Evolutionary conservation across 2,797 vertebrate genomes (phyloP).

Genomic region (Triplophysa yarkandensis): DNA sequence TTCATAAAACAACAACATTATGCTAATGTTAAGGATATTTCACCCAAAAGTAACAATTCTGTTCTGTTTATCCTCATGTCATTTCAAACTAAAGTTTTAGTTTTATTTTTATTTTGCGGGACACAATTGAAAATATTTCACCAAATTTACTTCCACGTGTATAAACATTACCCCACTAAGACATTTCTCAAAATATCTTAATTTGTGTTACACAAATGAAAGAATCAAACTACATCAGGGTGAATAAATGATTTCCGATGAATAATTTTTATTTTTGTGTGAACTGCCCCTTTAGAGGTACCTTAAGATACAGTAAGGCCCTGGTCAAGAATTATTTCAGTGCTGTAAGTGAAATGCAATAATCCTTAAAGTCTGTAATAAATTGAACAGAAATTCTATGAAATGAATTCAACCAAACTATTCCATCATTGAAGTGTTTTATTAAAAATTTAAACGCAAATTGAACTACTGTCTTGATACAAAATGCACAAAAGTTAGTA

Average conservation of each 20-base stretch:
- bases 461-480: not conserved
- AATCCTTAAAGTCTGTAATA: not conserved
- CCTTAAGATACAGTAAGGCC: not conserved
- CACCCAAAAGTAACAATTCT: no score
- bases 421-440: not conserved
- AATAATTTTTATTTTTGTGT: no score
- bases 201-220: no score
- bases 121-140: no score
- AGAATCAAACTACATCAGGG: no score
- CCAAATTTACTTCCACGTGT: no score
- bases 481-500: conserved; percentile 11
- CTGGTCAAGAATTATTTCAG: not conserved
- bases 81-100: no score
- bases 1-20: conserved; percentile 16
- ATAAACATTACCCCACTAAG: no score
- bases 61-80: no score
- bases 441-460: not conserved
- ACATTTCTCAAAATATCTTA: no score
- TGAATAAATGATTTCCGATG: not conserved
- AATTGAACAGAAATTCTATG: not conserved
- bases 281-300: no score
- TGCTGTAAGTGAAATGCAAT: conserved; percentile 8
- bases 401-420: not conserved
- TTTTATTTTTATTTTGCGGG: no score
- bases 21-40: not conserved